A percentile compares a stretch with the other conserved stretches of the same genome.
phyloP scores from a whole-genome alignment of 2,797 vertebrate species.

The Tympanoctomys barrerae region DNA sequence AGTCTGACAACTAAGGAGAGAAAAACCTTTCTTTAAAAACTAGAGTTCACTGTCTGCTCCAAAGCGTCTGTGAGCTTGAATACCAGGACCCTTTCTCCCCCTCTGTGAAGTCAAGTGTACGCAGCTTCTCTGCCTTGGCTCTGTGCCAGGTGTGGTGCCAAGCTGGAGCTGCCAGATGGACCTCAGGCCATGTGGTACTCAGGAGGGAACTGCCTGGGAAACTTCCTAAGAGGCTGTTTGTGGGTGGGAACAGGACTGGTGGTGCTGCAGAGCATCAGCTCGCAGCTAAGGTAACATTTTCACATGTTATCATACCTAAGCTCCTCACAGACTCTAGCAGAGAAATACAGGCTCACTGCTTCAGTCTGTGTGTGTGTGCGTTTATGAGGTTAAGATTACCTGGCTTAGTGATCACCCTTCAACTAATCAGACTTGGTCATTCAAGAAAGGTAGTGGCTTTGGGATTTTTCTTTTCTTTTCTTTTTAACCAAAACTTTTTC shows the following conservation, averaged over 20 bases:
- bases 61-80: not conserved
- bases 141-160: not conserved
- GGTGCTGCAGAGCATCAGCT: not conserved
- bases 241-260: not conserved
- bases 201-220: not conserved
- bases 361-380: not conserved
- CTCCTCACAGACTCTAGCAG: not conserved
- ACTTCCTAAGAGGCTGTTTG: not conserved
- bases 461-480: not conserved
- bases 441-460: not conserved
- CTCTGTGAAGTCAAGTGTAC: not conserved
- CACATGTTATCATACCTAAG: not conserved
- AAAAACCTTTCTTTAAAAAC: not conserved
- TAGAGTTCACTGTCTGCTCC: not conserved
- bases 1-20: not conserved
- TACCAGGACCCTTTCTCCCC: not conserved
- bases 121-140: not conserved
- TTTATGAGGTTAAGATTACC: not conserved
- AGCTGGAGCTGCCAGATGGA: not conserved
- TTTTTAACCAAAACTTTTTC: not conserved
- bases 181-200: not conserved
- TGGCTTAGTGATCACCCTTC: not conserved
- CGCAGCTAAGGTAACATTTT: not conserved
- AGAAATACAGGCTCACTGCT: not conserved
- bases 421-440: not conserved